A percentile compares a stretch with the other conserved stretches of the same genome.
Evolutionary conservation across 2,888 invertebrate genomes (phyloP).

Genomic region (Emmelina monodactyla): DNA sequence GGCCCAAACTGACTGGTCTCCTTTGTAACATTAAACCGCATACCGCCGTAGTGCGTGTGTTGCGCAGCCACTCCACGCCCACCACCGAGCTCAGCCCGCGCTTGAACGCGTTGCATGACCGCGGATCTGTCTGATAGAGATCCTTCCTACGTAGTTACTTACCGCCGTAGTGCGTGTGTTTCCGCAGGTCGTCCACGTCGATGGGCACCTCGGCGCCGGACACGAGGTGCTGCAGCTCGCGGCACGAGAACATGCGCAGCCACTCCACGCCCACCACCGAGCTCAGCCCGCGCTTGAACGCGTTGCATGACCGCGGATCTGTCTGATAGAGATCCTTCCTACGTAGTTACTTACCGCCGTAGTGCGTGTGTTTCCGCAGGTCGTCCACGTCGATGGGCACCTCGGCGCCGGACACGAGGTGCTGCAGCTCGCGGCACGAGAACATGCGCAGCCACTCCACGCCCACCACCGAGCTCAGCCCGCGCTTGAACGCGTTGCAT

Average conservation of each 20-base stretch:
- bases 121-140: conserved; percentile 80
- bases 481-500: conserved; percentile 47
- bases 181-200: conserved; percentile 86
- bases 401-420: conserved; percentile 95
- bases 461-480: conserved; percentile 89
- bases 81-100: conserved; percentile 91
- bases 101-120: conserved; percentile 89
- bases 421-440: conserved; percentile 88
- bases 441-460: conserved; percentile 96
- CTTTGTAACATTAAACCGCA: too few species aligned
- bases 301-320: conserved; percentile 86
- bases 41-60: conserved; percentile 89
- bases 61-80: conserved; percentile 89
- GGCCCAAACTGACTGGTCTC: too few species aligned
- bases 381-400: conserved; percentile 94
- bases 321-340: too few species aligned
- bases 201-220: conserved; percentile 95
- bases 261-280: conserved; percentile 92
- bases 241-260: conserved; percentile 90
- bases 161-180: conserved; percentile 89
- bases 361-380: conserved; percentile 85
- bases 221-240: conserved; percentile 95
- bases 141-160: too few species aligned
- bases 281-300: conserved; percentile 89
- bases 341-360: conserved; percentile 78